Conservation (phyloP, 1,140 invertebrate genomes). For the Lepidurus apus region DNA sequence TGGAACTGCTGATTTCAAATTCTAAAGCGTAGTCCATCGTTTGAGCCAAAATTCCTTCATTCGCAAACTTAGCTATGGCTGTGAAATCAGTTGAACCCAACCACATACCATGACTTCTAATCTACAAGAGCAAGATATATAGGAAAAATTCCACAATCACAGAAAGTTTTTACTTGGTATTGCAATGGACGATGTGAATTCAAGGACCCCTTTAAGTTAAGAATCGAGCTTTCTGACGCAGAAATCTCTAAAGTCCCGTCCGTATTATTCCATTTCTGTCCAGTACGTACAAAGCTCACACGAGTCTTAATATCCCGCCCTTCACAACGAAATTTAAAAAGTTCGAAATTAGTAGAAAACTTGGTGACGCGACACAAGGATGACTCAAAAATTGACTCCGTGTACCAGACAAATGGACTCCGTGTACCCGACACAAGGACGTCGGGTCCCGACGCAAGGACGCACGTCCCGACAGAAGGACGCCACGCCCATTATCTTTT, state of each 20-base stretch:
- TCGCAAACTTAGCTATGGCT: neutral
- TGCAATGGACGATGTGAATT: neutral
- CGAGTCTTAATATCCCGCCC: neutral
- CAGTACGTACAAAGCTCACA: neutral
- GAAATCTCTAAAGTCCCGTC: neutral
- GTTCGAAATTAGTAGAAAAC: too few relatives aligned
- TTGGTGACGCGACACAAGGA: too few relatives aligned
- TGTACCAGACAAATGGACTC: too few relatives aligned
- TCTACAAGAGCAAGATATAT: neutral
- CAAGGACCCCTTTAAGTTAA: neutral
- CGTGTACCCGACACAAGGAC: too few relatives aligned
- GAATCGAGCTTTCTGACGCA: neutral
- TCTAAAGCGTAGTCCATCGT: neutral
- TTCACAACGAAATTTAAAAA: neutral
- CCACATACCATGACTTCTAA: neutral
- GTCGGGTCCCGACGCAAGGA: too few relatives aligned
- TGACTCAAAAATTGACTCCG: too few relatives aligned
- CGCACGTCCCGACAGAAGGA: too few relatives aligned
- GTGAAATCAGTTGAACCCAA: conserved; percentile 7
- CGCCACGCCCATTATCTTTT: too few relatives aligned
- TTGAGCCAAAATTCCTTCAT: neutral
- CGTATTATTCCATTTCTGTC: neutral
- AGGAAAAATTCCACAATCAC: neutral
- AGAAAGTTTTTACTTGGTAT: neutral
- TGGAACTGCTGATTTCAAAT: neutral